phyloP scores from a whole-genome alignment of 2,113 vertebrate species.

The Tetrax tetrax region DNA sequence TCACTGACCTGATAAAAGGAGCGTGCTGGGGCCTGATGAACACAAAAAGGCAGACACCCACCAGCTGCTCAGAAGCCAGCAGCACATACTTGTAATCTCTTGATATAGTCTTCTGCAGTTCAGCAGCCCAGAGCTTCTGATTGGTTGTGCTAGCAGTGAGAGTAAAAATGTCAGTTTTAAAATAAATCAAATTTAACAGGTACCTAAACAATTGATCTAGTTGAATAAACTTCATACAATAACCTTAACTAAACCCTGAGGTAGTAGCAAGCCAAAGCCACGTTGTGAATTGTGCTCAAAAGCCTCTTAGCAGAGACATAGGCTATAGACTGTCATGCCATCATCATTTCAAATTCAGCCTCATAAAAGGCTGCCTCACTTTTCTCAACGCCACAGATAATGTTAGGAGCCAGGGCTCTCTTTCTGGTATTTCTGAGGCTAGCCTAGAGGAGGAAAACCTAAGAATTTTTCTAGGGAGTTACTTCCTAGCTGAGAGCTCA shows the following conservation, averaged over 20 bases:
- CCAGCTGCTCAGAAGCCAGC: conserved; percentile 95
- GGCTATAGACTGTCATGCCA: background rate
- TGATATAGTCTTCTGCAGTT: conserved; percentile 95
- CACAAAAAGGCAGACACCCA: conserved; percentile 96
- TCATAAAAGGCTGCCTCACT: background rate
- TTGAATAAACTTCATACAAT: background rate
- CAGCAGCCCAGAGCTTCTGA: conserved; percentile 97
- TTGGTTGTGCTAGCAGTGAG: conserved; percentile 90
- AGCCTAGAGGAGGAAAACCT: background rate
- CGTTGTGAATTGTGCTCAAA: background rate
- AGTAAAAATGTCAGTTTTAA: background rate
- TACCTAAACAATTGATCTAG: background rate
- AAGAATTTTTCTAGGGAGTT: background rate
- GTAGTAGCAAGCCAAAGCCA: background rate
- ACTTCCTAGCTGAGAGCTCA: background rate
- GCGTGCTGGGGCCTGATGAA: conserved; percentile 97
- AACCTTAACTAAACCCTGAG: background rate
- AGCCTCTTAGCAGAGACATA: background rate
- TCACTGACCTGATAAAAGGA: conserved; percentile 91
- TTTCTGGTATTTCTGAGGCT: background rate
- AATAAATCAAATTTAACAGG: background rate
- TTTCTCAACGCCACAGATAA: background rate
- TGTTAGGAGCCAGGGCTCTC: background rate
- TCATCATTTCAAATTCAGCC: background rate
- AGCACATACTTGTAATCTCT: conserved; percentile 96